Base-by-base conservation (phyloP, 2,888 invertebrate species). In the Pinctada fucata region DNA sequence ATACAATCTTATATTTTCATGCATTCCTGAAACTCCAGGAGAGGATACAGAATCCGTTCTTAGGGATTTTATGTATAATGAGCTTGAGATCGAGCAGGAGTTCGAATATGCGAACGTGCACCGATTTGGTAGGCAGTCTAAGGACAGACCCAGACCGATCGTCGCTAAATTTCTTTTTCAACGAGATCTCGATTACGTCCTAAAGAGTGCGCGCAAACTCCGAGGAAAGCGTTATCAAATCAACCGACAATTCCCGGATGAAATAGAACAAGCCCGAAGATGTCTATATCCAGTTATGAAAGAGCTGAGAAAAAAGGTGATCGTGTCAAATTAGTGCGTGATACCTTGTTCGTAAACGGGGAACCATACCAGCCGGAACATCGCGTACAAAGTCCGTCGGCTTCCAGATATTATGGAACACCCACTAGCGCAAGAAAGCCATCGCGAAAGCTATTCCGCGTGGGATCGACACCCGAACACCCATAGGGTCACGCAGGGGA, bases 1-100 rank as follows among this genome's bases (percentile, higher is more conserved):
- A 51, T 71, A 51, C 51, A 71, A 71, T 51, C 31, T 71, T 8
- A 71, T 52, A 31, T 71, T 71, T 31, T 51, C 51, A 3, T 13
- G 52, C 45, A 58, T 71, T 52, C 71, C 49, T 10, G 71, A 71
- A 51, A n/a, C 49, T n/a, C 16, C 31, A 1, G 31, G n/a, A 71
- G 52, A 71, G 45, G 45, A 71, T 16, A 51, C 71, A 2, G 71
- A 71, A 51, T 8, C n/a, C 5, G 51, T 16, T 2, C 13, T 71
- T 3, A n/a, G 52, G 8, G 52, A 52, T 50, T 71, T 71, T 31
- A 16, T 71, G 13, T n/a, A 3, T 3, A 51, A 71, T 51, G 52
- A 71, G 2, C 71, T 71, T 0, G 71, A 71, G 31, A 71, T 71
- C 16, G 45, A 52, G 2, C 58, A 58, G 58, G 58, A 58, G 58